Evolutionary conservation across 2,888 invertebrate species (phyloP).

Genomic region (Brenthis daphne): DNA sequence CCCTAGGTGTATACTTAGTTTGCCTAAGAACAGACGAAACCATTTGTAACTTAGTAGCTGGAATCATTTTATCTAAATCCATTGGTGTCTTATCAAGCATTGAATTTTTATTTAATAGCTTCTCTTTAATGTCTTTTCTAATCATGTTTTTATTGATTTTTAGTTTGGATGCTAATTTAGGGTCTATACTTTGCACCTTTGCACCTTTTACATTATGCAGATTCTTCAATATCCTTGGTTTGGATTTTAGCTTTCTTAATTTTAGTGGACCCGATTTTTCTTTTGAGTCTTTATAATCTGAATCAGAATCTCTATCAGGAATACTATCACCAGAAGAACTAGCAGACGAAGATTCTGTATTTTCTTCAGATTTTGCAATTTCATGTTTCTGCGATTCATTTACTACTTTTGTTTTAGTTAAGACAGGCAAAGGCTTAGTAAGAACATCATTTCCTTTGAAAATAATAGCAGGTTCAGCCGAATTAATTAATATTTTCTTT

Average conservation of each 20-base stretch:
- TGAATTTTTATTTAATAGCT: constrained; percentile 58
- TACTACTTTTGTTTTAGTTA: constrained; percentile 59
- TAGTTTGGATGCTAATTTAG: constrained; percentile 60
- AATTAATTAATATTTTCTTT: constrained; percentile 69
- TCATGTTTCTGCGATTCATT: constrained; percentile 54
- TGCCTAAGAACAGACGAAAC: constrained; percentile 49
- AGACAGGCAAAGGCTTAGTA: constrained; percentile 61
- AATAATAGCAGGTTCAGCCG: constrained; percentile 60
- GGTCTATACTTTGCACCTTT: constrained; percentile 57
- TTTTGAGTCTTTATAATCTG: constrained; percentile 80
- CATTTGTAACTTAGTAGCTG: constrained; percentile 49
- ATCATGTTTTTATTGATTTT: constrained; percentile 58
- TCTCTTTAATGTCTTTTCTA: constrained; percentile 67
- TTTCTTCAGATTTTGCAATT: constrained; percentile 71
- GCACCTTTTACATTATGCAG: constrained; percentile 50
- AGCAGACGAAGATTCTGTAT: constrained; percentile 74
- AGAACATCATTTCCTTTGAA: constrained; percentile 71
- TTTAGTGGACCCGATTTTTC: constrained; percentile 60
- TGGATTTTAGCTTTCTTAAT: constrained; percentile 61
- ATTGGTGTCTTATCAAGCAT: constrained; percentile 53
- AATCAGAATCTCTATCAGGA: constrained; percentile 84
- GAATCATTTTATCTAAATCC: constrained; percentile 44
- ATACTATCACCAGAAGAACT: constrained; percentile 80
- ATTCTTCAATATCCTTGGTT: constrained; percentile 69
- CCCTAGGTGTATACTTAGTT: constrained; percentile 71